Base-by-base conservation (phyloP, 37 sponge, comb jelly and placozoan genomes). In the Agelas oroides region DNA sequence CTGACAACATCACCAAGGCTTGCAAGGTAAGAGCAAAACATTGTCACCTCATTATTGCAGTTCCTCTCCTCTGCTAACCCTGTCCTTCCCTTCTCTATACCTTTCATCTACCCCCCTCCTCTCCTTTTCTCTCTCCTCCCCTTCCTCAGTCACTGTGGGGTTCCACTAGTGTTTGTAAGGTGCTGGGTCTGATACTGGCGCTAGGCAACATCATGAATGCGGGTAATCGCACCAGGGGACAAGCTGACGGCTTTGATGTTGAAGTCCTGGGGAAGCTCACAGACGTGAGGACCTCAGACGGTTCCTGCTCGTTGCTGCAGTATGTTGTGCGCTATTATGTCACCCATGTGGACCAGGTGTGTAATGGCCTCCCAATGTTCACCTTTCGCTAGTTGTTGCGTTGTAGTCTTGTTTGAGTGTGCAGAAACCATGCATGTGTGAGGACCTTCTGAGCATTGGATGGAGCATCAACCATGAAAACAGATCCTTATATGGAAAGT, bases 191-290 rank as follows among this genome's bases (percentile, higher is more conserved):
- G 60, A 53, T 86, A 12, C 41, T 86, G 46, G 79, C 87, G 0
- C 37, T 86, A 32, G 87, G 87, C 6, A 86, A 86, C 59, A 23
- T 54, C 17, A 86, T 86, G 87, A 86, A 86, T 66, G 32, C 35
- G 68, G 79, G 71, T 0, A 86, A 55, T 30, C 59, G 39, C 33
- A 56, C 52, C 32, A 58, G 87, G 35, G 87, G 87, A 13, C 37
- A 70, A 16, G 87, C 87, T 0, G 72, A 66, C 24, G 87, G 79
- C 16, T 86, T 86, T 59, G 41, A 72, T n/a, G 25, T 86, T 20
- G 80, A 79, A 24, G 15, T 86, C 12, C 79, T 86, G 32, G 5
- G 19, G 20, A 78, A 79, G 46, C 79, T 86, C 64, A 65, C 23
- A 34, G 79, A 86, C 61, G 80, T 86, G 35, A 78, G 69, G 64